Conservation (phyloP, 2,888 invertebrate genomes). For the Chaitophorus viminalis region DNA sequence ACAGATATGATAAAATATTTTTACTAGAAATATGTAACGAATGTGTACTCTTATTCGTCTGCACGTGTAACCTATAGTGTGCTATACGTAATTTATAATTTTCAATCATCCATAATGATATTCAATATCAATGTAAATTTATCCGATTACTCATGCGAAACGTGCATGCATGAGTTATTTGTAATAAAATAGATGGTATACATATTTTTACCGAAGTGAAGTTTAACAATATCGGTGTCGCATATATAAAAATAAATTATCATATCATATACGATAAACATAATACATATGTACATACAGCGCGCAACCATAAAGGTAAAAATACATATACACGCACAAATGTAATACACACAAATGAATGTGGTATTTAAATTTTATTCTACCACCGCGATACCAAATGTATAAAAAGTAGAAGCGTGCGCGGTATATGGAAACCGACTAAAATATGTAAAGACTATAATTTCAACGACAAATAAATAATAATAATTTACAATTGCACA, state of each 20-base stretch:
- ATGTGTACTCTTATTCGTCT: neutral
- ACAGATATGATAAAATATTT: neutral
- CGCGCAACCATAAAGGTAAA: neutral
- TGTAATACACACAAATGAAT: neutral
- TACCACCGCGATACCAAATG: too few species aligned
- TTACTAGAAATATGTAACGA: conserved; percentile 15
- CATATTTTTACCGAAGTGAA: neutral
- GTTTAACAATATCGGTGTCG: neutral
- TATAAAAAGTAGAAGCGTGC: too few species aligned
- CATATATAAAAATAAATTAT: neutral
- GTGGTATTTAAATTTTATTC: too few species aligned
- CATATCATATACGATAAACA: neutral
- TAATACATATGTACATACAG: too few species aligned
- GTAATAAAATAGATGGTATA: neutral
- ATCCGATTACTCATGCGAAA: conserved; percentile 1
- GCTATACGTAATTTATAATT: conserved; percentile 14
- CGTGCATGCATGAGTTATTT: neutral
- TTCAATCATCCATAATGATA: conserved; percentile 33
- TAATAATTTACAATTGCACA: too few species aligned
- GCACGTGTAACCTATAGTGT: neutral
- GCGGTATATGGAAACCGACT: too few species aligned
- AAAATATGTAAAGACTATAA: neutral
- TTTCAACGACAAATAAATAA: neutral
- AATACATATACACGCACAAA: neutral
- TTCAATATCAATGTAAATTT: conserved; percentile 52